Percentiles rank a stretch among this genome's conserved stretches.
Conservation (phyloP, 2,113 vertebrate genomes). For the Diadophis punctatus region DNA sequence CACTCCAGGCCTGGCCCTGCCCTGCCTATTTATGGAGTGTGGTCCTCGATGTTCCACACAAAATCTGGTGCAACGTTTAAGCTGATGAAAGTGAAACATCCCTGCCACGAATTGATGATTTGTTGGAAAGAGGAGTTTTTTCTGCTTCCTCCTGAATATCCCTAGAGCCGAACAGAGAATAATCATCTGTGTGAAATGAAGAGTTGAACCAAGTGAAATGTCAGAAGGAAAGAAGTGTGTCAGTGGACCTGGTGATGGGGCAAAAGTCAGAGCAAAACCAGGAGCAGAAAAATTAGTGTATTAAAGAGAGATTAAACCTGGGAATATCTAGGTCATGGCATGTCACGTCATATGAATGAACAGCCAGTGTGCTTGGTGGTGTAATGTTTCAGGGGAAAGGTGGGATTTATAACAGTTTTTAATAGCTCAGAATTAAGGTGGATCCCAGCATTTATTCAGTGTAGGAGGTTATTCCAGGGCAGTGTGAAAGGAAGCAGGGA, state of each 20-base stretch:
- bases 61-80: background rate
- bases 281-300: background rate
- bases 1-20: background rate
- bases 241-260: background rate
- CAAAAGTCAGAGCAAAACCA: background rate
- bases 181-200: background rate
- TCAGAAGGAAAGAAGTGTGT: background rate
- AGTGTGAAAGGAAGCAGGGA: background rate
- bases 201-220: background rate
- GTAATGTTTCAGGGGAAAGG: slow-evolving; percentile 19
- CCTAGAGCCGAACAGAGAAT: background rate
- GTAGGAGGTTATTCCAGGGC: slow-evolving; percentile 1
- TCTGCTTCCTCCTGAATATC: background rate
- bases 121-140: background rate
- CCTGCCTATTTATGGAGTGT: background rate
- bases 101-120: background rate
- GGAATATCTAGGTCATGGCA: slow-evolving; percentile 11
- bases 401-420: slow-evolving; percentile 16
- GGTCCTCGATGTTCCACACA: background rate
- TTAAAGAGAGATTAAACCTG: background rate
- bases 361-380: slow-evolving; percentile 9
- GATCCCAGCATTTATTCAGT: slow-evolving; percentile 18
- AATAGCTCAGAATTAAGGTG: slow-evolving; percentile 18
- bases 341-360: background rate
- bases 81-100: background rate